Conservation (phyloP, 1,140 invertebrate genomes). For the Leptopilina boulardi region DNA sequence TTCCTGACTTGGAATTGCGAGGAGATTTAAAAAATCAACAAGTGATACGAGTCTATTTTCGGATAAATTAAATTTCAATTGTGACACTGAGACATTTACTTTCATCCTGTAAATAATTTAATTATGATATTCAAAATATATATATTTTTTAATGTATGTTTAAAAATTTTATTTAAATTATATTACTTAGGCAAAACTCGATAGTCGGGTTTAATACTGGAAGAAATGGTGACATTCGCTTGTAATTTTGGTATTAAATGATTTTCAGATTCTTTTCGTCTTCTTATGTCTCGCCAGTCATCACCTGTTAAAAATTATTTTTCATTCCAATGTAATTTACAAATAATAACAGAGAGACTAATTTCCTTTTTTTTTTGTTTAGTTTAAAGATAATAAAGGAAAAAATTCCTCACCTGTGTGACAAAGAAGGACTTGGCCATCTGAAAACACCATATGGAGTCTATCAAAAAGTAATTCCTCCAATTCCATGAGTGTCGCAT, state of each 20-base stretch:
- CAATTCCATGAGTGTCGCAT: constrained; percentile 88
- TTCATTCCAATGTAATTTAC: constrained; percentile 15
- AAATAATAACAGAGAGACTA: neutral
- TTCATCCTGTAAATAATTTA: constrained; percentile 81
- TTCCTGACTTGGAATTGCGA: constrained; percentile 76
- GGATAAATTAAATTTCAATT: constrained; percentile 86
- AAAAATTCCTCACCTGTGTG: constrained; percentile 62
- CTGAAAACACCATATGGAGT: constrained; percentile 83
- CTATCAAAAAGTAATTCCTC: constrained; percentile 89
- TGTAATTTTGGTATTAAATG: constrained; percentile 87
- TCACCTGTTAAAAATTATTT: constrained; percentile 75
- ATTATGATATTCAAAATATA: constrained; percentile 24
- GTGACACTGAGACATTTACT: constrained; percentile 84
- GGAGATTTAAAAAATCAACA: constrained; percentile 82
- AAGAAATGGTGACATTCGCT: constrained; percentile 83
- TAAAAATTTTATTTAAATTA: constrained; percentile 39
- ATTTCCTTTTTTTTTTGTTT: neutral
- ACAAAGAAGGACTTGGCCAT: constrained; percentile 79
- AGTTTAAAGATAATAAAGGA: constrained; percentile 57
- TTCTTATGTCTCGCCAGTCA: constrained; percentile 85
- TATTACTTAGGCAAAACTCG: constrained; percentile 82
- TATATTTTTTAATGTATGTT: too few species aligned
- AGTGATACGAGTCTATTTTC: constrained; percentile 83
- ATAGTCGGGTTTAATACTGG: constrained; percentile 87
- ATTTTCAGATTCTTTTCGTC: constrained; percentile 83